Evolutionary conservation across 2,797 vertebrate species (phyloP).

Genomic region (Adelosebastes latens): DNA sequence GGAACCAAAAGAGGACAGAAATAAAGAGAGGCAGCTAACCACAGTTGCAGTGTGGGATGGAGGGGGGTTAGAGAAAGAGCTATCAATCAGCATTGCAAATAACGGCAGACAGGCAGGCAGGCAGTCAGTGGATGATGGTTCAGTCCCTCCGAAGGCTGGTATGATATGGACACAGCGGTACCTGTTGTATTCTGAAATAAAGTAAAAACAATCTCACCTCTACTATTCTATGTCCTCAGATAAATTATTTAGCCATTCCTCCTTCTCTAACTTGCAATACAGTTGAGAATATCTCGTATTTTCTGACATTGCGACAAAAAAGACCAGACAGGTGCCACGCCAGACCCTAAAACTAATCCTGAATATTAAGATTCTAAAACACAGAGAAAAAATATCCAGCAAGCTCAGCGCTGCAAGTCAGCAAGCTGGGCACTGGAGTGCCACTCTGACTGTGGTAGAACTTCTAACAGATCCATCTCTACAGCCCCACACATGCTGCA

Average conservation of each 20-base stretch:
- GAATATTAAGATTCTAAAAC: slow-evolving; percentile 12
- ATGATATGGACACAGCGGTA: slow-evolving; percentile 44
- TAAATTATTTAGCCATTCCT: slow-evolving; percentile 45
- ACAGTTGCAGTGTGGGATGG: slow-evolving; percentile 36
- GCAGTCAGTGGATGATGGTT: slow-evolving; percentile 35
- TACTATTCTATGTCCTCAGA: slow-evolving; percentile 11
- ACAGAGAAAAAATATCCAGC: background rate
- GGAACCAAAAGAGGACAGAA: slow-evolving; percentile 63
- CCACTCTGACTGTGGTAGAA: slow-evolving; percentile 20
- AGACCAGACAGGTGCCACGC: background rate
- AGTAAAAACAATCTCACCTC: slow-evolving; percentile 20
- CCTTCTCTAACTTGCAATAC: slow-evolving; percentile 9
- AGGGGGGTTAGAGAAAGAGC: slow-evolving; percentile 45
- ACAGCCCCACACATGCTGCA: slow-evolving; percentile 21
- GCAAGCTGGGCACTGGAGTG: slow-evolving; percentile 17
- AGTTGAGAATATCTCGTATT: slow-evolving; percentile 23
- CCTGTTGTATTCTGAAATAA: slow-evolving; percentile 42
- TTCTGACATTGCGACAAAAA: slow-evolving; percentile 27
- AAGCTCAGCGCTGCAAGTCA: slow-evolving; percentile 5
- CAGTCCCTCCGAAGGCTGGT: slow-evolving; percentile 23
- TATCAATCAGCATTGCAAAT: slow-evolving; percentile 72
- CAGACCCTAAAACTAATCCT: background rate
- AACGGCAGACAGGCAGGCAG: slow-evolving; percentile 43
- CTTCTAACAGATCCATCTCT: slow-evolving; percentile 36
- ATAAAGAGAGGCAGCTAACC: slow-evolving; percentile 65